phyloP scores from a whole-genome alignment of 2,888 invertebrate genomes.

The Julus scanicus region DNA sequence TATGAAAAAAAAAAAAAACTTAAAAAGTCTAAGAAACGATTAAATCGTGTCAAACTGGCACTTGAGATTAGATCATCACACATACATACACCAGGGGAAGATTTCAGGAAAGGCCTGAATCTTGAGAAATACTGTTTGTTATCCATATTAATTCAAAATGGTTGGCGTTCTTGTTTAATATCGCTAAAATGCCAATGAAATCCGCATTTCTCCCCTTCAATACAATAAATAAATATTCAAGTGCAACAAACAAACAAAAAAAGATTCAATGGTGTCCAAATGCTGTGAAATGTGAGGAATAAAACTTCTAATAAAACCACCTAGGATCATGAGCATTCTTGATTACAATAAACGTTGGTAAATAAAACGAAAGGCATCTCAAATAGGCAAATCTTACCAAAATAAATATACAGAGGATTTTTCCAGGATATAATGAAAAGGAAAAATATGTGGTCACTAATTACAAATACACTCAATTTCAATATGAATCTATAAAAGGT shows the following conservation, averaged over 20 bases:
- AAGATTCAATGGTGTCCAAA: background rate
- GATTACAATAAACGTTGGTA: slow-evolving; percentile 28
- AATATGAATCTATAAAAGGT: background rate
- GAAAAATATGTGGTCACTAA: background rate
- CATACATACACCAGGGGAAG: slow-evolving; percentile 4
- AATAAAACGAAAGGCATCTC: slow-evolving; percentile 15
- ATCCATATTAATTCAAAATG: slow-evolving; percentile 11
- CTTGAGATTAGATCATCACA: slow-evolving; percentile 39
- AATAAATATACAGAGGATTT: slow-evolving; percentile 25
- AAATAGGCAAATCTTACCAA: slow-evolving; percentile 9
- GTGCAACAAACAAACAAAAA: background rate
- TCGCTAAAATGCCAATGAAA: background rate
- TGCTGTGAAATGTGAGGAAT: background rate
- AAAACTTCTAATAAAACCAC: background rate
- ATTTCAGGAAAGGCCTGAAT: slow-evolving; percentile 31
- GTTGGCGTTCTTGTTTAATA: background rate
- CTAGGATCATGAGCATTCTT: slow-evolving; percentile 17
- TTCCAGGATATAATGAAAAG: background rate
- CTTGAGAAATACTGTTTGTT: slow-evolving; percentile 13
- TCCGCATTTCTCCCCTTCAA: background rate
- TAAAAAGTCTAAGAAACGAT: slow-evolving; percentile 22
- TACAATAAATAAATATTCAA: slow-evolving; percentile 19
- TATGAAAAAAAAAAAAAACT: background rate
- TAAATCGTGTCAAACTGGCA: slow-evolving; percentile 39
- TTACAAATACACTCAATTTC: background rate